phyloP scores from a whole-genome alignment of 2,797 vertebrate species.

The Spheniscus humboldti region DNA sequence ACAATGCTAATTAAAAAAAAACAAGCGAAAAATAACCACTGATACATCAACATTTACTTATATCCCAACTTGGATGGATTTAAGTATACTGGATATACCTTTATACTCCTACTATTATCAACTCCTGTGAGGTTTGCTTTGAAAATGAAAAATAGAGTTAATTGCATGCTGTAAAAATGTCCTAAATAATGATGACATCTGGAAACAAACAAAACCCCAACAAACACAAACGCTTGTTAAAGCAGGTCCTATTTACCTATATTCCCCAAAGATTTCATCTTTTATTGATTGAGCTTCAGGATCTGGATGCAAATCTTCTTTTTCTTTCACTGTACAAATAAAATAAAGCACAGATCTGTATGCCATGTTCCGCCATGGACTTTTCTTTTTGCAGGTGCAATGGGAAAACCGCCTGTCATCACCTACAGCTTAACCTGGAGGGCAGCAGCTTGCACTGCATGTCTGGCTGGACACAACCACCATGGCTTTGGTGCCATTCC shows the following conservation, averaged over 20 bases:
- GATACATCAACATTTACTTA: neutral
- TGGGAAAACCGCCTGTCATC: neutral
- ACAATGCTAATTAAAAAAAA: neutral
- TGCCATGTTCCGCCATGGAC: neutral
- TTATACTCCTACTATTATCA: constrained; percentile 41
- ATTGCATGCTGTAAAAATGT: constrained; percentile 21
- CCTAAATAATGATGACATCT: constrained; percentile 23
- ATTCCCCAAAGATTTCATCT: constrained; percentile 97
- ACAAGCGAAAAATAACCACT: neutral
- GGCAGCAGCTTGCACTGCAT: neutral
- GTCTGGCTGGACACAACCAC: neutral
- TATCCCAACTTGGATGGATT: neutral
- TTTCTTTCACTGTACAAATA: constrained; percentile 90
- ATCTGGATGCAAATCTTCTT: constrained; percentile 96
- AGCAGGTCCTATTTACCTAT: constrained; percentile 83
- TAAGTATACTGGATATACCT: neutral
- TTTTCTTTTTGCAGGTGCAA: neutral
- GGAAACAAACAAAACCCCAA: constrained; percentile 35
- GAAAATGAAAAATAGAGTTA: constrained; percentile 59
- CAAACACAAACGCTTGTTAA: neutral
- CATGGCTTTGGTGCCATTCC: neutral
- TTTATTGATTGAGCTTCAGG: constrained; percentile 93
- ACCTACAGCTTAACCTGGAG: neutral
- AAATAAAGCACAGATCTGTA: constrained; percentile 60
- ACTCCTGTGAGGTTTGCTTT: constrained; percentile 67